These are phyloP conservation scores for Mus pahari DNA, from an alignment of 2,113 vertebrate genomes.

Conservation along the genomic window DNA sequence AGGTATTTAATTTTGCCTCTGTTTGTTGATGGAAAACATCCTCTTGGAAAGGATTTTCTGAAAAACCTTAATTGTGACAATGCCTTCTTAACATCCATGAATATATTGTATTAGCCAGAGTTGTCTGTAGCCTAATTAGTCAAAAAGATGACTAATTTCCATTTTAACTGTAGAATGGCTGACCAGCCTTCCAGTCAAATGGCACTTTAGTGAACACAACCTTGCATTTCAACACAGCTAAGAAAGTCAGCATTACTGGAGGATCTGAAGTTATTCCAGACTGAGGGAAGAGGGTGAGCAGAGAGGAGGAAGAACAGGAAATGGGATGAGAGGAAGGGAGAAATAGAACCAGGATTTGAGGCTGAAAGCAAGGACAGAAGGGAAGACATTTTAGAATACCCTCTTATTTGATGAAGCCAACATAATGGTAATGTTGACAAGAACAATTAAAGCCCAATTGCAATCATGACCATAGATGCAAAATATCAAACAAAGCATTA, in stretches of 20 bases:
- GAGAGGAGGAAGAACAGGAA: background rate
- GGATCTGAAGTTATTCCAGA: background rate
- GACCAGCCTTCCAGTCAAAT: slow-evolving; percentile 52
- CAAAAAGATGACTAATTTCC: slow-evolving; percentile 60
- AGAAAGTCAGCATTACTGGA: background rate
- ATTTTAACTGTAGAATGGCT: slow-evolving; percentile 55
- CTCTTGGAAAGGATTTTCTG: slow-evolving; percentile 78
- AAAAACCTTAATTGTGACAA: slow-evolving; percentile 75
- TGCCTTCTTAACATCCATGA: slow-evolving; percentile 73
- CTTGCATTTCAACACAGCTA: background rate
- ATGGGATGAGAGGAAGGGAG: background rate
- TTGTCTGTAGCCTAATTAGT: slow-evolving; percentile 67
- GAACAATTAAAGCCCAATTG: background rate
- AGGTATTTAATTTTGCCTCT: slow-evolving; percentile 78
- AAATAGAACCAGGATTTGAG: background rate
- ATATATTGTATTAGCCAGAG: slow-evolving; percentile 42
- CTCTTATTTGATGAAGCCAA: background rate
- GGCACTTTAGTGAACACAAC: background rate
- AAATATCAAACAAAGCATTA: background rate
- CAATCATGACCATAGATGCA: background rate
- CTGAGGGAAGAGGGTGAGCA: background rate
- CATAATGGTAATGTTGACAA: background rate
- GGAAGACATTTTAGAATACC: background rate
- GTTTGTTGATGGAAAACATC: slow-evolving; percentile 76
- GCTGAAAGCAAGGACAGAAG: background rate